A percentile compares a stretch with the other conserved stretches of the same genome.
These are phyloP conservation scores for Apantesis nais DNA, from an alignment of 2,888 invertebrate genomes.

Conservation along the genomic window DNA sequence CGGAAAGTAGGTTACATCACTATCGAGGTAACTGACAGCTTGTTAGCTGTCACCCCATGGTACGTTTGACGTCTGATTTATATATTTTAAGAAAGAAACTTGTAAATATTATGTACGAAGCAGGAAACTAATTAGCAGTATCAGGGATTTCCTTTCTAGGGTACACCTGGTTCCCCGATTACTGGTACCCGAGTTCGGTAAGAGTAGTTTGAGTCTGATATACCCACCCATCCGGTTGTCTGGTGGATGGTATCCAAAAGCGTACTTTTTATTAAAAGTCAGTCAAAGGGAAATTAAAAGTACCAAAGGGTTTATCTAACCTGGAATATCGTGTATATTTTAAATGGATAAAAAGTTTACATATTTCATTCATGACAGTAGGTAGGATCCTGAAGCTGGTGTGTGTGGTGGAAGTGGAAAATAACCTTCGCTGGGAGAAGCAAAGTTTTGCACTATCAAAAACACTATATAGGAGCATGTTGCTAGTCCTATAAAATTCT, in stretches of 20 bases:
- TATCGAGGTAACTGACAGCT: slow-evolving; percentile 13
- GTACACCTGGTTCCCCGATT: too few relatives aligned
- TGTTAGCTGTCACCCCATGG: background rate
- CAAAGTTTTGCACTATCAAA: background rate
- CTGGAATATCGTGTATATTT: background rate
- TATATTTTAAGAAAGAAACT: background rate
- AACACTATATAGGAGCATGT: too few relatives aligned
- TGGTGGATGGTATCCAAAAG: background rate
- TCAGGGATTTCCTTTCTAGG: too few relatives aligned
- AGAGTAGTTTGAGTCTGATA: too few relatives aligned
- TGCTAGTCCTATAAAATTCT: background rate
- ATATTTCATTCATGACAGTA: background rate
- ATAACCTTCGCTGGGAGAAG: background rate
- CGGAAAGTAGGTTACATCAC: slow-evolving; percentile 26
- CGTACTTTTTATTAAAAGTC: background rate
- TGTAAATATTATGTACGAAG: too few relatives aligned
- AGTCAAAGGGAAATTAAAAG: background rate
- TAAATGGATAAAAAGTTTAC: background rate
- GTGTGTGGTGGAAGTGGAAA: too few relatives aligned
- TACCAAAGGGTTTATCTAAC: background rate
- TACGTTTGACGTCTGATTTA: background rate
- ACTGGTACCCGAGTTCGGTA: too few relatives aligned
- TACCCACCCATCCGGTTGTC: too few relatives aligned
- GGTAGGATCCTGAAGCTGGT: background rate
- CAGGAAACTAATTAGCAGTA: too few relatives aligned